Conservation (phyloP, 2,888 invertebrate genomes). For the Eilema griseolum region DNA sequence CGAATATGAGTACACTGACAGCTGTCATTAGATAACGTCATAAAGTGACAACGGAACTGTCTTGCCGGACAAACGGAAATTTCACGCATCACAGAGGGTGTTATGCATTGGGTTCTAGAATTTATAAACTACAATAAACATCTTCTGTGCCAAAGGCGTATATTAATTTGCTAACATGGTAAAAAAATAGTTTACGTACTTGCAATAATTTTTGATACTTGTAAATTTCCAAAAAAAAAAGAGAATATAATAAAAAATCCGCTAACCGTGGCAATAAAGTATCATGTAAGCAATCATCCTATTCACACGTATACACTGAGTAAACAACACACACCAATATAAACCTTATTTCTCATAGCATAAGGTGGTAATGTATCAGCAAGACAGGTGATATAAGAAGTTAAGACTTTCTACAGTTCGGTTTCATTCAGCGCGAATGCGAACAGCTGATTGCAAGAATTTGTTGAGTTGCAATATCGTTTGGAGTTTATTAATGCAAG, state of each 20-base stretch:
- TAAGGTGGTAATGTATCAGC: neutral
- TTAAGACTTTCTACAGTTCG: slow-evolving; percentile 57
- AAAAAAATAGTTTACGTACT: too few species aligned
- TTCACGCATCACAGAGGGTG: neutral
- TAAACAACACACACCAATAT: slow-evolving; percentile 27
- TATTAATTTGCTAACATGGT: neutral
- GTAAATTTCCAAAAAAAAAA: neutral
- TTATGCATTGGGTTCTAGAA: neutral
- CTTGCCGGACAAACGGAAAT: neutral
- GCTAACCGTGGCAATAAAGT: slow-evolving; percentile 37
- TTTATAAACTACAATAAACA: neutral
- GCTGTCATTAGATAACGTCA: neutral
- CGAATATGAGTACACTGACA: neutral
- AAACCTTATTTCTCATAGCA: neutral
- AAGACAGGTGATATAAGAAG: slow-evolving; percentile 37
- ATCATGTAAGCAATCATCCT: slow-evolving; percentile 51
- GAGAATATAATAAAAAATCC: slow-evolving; percentile 20
- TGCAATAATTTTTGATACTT: neutral
- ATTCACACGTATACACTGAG: slow-evolving; percentile 51
- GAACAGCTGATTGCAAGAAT: slow-evolving; percentile 51
- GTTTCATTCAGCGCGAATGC: slow-evolving; percentile 50
- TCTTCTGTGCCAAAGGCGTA: neutral
- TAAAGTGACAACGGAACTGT: neutral
- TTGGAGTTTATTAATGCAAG: slow-evolving; percentile 4
- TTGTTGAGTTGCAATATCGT: slow-evolving; percentile 3